phyloP scores from a whole-genome alignment of 2,888 invertebrate genomes.

The Caenorhabditis auriculariae region DNA sequence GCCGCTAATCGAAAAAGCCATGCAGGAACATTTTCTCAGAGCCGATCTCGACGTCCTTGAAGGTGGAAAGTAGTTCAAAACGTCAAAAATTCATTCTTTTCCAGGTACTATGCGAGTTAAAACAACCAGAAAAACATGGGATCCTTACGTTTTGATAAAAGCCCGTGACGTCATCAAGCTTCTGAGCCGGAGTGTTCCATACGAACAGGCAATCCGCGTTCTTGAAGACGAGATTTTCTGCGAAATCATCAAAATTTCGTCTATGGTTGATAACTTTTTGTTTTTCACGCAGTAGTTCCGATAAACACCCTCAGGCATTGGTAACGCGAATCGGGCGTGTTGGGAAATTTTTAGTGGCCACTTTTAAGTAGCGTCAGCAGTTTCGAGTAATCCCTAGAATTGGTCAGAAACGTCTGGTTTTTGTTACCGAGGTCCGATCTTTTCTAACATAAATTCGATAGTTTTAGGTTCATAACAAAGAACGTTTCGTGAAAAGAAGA shows the following conservation, averaged over 20 bases:
- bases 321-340: no score
- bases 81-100: slow-evolving; percentile 1
- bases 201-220: slow-evolving; percentile 80
- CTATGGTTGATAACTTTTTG: slow-evolving; percentile 70
- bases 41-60: slow-evolving; percentile 58
- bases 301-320: no score
- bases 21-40: slow-evolving; percentile 71
- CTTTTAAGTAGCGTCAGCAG: no score
- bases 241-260: slow-evolving; percentile 94
- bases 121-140: slow-evolving; percentile 94
- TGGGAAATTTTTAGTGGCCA: no score
- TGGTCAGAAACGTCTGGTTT: neutral
- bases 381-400: neutral
- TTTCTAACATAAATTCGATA: neutral
- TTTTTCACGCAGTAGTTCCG: neutral
- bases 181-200: slow-evolving; percentile 90
- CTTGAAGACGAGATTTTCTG: slow-evolving; percentile 84
- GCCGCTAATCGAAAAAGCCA: slow-evolving; percentile 85
- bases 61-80: slow-evolving; percentile 12
- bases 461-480: slow-evolving; percentile 65
- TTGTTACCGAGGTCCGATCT: neutral
- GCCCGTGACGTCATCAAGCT: slow-evolving; percentile 93
- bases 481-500: slow-evolving; percentile 89
- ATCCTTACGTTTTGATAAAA: slow-evolving; percentile 88
- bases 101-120: slow-evolving; percentile 79